Evolutionary conservation across 2,797 vertebrate genomes (phyloP).

Genomic region (Pogonophryne albipinna): DNA sequence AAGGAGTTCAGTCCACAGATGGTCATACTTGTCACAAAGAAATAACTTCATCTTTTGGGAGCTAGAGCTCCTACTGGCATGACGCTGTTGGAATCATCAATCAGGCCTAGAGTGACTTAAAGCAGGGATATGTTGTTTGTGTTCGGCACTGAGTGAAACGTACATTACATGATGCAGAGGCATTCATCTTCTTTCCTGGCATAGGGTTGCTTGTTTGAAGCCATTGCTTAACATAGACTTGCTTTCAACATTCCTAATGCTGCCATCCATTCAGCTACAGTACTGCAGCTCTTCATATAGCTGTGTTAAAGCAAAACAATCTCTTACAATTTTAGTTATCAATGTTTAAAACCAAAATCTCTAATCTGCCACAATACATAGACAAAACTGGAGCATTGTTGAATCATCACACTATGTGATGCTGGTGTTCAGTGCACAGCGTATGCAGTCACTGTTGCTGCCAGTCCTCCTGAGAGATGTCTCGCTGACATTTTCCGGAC

Average conservation of each 20-base stretch:
- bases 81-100: conserved; percentile 38
- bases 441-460: conserved; percentile 42
- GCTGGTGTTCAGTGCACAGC: conserved; percentile 41
- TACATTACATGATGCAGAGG: conserved; percentile 32
- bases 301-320: conserved; percentile 18
- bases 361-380: conserved; percentile 34
- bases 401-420: conserved; percentile 40
- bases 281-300: conserved; percentile 20
- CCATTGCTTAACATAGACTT: conserved; percentile 9
- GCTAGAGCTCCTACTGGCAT: conserved; percentile 24
- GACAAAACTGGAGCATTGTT: conserved; percentile 33
- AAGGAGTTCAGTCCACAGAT: conserved; percentile 41
- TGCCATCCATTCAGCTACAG: conserved; percentile 29
- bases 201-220: conserved; percentile 33
- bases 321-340: conserved; percentile 25
- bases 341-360: conserved; percentile 38
- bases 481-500: conserved; percentile 49
- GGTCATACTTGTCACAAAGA: conserved; percentile 37
- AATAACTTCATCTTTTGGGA: conserved; percentile 14
- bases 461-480: conserved; percentile 33
- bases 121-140: conserved; percentile 35
- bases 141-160: conserved; percentile 28
- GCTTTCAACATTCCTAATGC: conserved; percentile 21
- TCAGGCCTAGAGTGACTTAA: conserved; percentile 43
- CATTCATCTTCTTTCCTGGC: conserved; percentile 32